These are phyloP conservation scores for Fistularia tabacaria DNA, from an alignment of 2,797 vertebrate species.

Conservation along the genomic window DNA sequence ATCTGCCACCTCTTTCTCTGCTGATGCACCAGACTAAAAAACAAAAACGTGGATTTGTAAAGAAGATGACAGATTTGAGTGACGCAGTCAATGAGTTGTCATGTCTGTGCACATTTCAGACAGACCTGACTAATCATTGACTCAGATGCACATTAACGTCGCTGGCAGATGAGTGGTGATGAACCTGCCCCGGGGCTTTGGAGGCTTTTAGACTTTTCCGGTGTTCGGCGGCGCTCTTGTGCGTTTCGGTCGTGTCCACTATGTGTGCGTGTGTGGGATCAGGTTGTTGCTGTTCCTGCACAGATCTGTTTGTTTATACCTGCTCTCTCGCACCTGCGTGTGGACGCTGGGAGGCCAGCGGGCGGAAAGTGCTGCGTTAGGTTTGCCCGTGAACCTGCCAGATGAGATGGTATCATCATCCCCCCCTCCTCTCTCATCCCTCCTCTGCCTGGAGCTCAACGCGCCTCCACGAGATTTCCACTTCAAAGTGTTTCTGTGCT, in stretches of 20 bases:
- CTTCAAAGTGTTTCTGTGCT: slow-evolving; percentile 54
- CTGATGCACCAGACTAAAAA: background rate
- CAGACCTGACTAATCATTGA: slow-evolving; percentile 29
- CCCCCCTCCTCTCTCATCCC: slow-evolving; percentile 24
- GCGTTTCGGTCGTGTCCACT: slow-evolving; percentile 3
- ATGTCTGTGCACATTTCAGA: slow-evolving; percentile 26
- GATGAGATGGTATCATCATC: slow-evolving; percentile 42
- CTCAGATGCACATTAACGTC: slow-evolving; percentile 23
- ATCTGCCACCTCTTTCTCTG: slow-evolving; percentile 35
- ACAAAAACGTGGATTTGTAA: background rate
- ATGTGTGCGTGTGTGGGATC: background rate
- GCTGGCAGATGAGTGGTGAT: slow-evolving; percentile 21
- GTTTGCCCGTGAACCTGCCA: slow-evolving; percentile 46
- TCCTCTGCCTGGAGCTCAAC: slow-evolving; percentile 36
- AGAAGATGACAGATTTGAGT: slow-evolving; percentile 23
- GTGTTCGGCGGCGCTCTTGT: slow-evolving; percentile 4
- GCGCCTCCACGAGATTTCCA: slow-evolving; percentile 39
- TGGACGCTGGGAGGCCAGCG: background rate
- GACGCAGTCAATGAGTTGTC: slow-evolving; percentile 28
- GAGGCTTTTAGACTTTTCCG: slow-evolving; percentile 18
- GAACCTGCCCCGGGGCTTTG: slow-evolving; percentile 23
- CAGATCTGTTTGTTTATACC: slow-evolving; percentile 14
- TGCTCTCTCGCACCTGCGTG: slow-evolving; percentile 24
- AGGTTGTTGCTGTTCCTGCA: slow-evolving; percentile 2
- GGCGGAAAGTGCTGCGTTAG: slow-evolving; percentile 36